Evolutionary conservation across 2,888 invertebrate species (phyloP), one percentile per base, ranked within the genome.

Genomic region (Neria commutata): DNA sequence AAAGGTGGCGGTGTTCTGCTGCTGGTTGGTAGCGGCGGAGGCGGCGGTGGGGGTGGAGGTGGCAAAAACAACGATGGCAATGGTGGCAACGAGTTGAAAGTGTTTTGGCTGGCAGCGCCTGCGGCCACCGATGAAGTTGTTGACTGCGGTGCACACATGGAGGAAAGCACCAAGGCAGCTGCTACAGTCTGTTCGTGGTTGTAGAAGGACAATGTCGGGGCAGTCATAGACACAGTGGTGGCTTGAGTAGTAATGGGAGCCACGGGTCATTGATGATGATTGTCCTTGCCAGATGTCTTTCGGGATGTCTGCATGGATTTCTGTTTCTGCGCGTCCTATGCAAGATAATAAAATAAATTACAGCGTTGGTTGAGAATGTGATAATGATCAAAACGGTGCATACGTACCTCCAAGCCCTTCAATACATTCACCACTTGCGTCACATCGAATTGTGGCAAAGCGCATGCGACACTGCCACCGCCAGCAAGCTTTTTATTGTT

Each of bases 381-480:
- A 11, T 11, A 29, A n/a, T 6, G 29, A 14, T 37, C 37, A 37
- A 37, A 37, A 37, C n/a, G 37, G 8, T n/a, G 29, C 29, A 29
- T 54, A 59, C 66, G 58, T 67, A 74, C 83, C 65, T 83, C 83
- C 45, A 84, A 71, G 48, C 81, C 83, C 66, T 83, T 83, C 42
- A 84, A 71, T 56, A 81, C 80, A 60, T 83, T 83, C 81, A 83
- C 83, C 19, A 84, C 82, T 69, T 82, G 82, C 58, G 80, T 81
- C 45, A 83, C 83, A 63, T 84, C 84, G 48, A 75, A 64, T 48
- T 70, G 75, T n/a, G 64, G 57, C 21, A 56, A n/a, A n/a, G n/a
- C n/a, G n/a, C n/a, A n/a, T n/a, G n/a, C n/a, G n/a, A n/a, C 23
- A 46, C 40, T 56, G 21, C 37, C 37, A n/a, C 37, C n/a, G n/a